phyloP scores from a whole-genome alignment of 1,140 invertebrate genomes.

The Temnothorax curvispinosus region DNA sequence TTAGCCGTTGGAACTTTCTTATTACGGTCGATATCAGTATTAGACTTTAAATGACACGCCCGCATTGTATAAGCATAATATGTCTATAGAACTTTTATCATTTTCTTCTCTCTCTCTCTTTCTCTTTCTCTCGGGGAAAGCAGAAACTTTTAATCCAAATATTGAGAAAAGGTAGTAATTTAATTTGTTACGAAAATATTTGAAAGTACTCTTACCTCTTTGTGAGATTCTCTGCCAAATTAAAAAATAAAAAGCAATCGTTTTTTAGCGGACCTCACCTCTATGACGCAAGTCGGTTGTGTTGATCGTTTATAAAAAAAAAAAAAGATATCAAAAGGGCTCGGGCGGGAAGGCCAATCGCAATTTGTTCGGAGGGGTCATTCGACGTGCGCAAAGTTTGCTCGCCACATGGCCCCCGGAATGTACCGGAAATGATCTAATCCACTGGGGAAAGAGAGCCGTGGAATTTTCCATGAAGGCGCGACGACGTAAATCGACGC shows the following conservation, averaged over 20 bases:
- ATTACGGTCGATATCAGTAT: constrained; percentile 36
- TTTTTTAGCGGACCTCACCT: neutral
- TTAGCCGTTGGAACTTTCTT: constrained; percentile 36
- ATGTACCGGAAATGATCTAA: constrained; percentile 38
- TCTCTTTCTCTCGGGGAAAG: neutral
- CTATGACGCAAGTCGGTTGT: neutral
- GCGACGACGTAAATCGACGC: neutral
- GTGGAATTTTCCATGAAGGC: constrained; percentile 10
- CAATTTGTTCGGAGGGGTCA: constrained; percentile 39
- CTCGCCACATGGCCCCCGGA: constrained; percentile 38
- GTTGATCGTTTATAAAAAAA: constrained; percentile 18
- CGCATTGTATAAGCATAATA: neutral
- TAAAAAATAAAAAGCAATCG: neutral
- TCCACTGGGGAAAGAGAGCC: neutral
- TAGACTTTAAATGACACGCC: constrained; percentile 26
- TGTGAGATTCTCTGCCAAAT: neutral
- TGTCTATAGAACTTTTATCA: neutral
- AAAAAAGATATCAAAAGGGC: constrained; percentile 16
- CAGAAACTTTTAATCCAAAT: constrained; percentile 2
- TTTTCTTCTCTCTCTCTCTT: neutral
- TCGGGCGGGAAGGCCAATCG: neutral
- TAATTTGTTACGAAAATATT: neutral
- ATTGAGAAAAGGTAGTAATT: neutral
- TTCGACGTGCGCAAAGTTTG: constrained; percentile 24
- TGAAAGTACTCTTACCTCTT: neutral